phyloP scores from a whole-genome alignment of 2,113 vertebrate species.

The Lycaon pictus region DNA sequence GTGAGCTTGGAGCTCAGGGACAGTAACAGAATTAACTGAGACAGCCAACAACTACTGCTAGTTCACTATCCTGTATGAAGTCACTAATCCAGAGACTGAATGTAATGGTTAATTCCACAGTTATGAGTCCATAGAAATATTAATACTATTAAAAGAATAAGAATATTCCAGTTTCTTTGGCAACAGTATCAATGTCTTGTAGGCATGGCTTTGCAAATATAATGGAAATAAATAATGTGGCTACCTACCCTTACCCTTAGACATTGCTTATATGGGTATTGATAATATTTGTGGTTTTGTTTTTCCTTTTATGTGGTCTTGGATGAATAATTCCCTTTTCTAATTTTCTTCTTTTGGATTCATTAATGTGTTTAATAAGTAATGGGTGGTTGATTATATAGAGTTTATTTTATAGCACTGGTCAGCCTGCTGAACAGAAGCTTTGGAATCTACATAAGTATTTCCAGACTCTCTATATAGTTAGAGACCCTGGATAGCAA shows the following conservation, averaged over 20 bases:
- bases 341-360: slow-evolving; percentile 4
- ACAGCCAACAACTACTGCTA: background rate
- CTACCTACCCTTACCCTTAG: background rate
- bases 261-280: background rate
- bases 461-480: background rate
- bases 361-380: background rate
- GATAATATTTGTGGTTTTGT: background rate
- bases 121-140: background rate
- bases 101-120: background rate
- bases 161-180: background rate
- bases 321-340: background rate
- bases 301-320: background rate
- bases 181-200: background rate
- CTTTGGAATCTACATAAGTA: background rate
- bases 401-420: background rate
- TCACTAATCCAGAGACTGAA: background rate
- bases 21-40: background rate
- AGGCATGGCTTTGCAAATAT: background rate
- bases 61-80: background rate
- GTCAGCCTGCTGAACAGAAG: background rate
- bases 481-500: background rate
- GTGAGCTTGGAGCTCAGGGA: background rate
- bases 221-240: background rate
- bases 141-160: background rate
- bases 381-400: background rate